These are phyloP conservation scores for Empis stercorea DNA, from an alignment of 2,888 invertebrate genomes.

Conservation along the genomic window DNA sequence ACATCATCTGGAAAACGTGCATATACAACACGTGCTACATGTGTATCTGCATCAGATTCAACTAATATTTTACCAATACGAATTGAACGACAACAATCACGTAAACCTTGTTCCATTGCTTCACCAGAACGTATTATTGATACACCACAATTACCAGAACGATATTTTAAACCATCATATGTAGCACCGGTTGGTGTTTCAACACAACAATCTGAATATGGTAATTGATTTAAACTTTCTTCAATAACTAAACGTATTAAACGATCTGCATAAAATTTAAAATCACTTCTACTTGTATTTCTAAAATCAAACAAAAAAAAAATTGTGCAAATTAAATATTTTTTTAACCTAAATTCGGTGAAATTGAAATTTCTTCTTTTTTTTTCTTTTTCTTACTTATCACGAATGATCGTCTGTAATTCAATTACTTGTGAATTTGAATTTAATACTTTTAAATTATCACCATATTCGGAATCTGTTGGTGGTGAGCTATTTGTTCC, in stretches of 20 bases:
- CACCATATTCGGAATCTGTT: constrained; percentile 23
- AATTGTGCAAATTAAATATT: neutral
- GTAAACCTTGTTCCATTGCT: constrained; percentile 89
- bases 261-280: constrained; percentile 97
- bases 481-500: neutral
- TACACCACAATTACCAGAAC: constrained; percentile 96
- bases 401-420: constrained; percentile 72
- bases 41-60: constrained; percentile 91
- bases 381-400: no score
- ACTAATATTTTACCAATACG: constrained; percentile 97
- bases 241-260: constrained; percentile 95
- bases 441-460: constrained; percentile 30
- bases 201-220: constrained; percentile 81
- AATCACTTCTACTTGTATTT: constrained; percentile 84
- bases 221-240: constrained; percentile 87
- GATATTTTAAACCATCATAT: constrained; percentile 88
- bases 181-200: constrained; percentile 78
- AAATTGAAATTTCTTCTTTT: no score
- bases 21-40: constrained; percentile 93
- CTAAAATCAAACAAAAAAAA: constrained; percentile 39
- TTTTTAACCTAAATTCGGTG: no score
- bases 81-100: constrained; percentile 97
- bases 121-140: constrained; percentile 90
- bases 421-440: constrained; percentile 41
- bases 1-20: constrained; percentile 90